Base-by-base conservation (phyloP, 2,888 invertebrate species). In the Himalopsyche kuldschensis region DNA sequence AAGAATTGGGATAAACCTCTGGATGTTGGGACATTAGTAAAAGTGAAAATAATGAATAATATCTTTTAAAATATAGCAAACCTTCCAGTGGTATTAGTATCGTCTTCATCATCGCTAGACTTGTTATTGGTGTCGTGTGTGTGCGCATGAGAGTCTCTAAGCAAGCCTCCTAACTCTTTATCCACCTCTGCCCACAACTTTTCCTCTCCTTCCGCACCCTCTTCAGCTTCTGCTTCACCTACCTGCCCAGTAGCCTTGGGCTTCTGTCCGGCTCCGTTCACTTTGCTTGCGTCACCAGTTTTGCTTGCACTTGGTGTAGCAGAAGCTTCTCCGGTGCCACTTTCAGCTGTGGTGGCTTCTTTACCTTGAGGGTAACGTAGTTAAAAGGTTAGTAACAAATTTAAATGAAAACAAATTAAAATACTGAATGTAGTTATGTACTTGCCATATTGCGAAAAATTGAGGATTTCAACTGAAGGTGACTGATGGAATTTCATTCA, bases 111-210 rank as follows among this genome's bases (percentile, higher is more conserved):
- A 86, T 94, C 95, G 86, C 95, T 95, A 86, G 94, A 95, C 87
- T 95, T 95, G 86, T 94, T 94, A 86, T 94, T 94, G 75, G 94
- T 94, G 24, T 55, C 55, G 6, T 55, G 55, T 20, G 55, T 20
- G 55, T 55, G 55, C 6, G 55, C 24, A 3, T 94, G 93, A 0
- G 91, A 91, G 86, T 94, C 95, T 17, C 95, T 93, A 47, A 96
- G 90, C 81, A 96, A 91, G 88, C 96, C 96, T 5, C 96, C 95
- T 84, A 96, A 92, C 89, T 96, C 96, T 88, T 96, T 96, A 88
- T 96, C 96, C 41, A 96, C 95, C 89, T 96, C 96, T 32, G 95
- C 95, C 96, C 96, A 96, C 82, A 95, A 88, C 88, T 95, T 95
- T 87, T 95, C 95, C 87, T 94, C 94, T 84, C 90, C 93, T 41